Base-by-base conservation (phyloP, 2,888 invertebrate species). In the Palloptera scutellata region DNA sequence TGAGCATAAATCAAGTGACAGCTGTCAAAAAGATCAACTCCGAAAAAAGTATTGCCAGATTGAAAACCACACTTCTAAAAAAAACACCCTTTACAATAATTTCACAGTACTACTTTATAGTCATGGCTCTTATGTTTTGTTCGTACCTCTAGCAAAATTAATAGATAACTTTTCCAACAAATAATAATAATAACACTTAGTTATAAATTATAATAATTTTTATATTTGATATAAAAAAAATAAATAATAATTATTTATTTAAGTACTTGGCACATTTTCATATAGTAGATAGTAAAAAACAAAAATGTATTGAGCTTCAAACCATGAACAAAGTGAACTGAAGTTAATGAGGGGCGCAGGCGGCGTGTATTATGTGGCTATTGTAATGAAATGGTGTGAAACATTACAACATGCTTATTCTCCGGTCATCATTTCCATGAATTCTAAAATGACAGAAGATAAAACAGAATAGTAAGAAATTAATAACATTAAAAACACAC, bases 391-490 rank as follows among this genome's bases (percentile, higher is more conserved):
- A 53, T 43, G 20, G 57, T 40, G 45, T 64, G 64, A 64, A 57
- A 58, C 53, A 60, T 61, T 20, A 65, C 51, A 43, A 51, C 58
- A 57, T 55, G 66, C 82, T 90, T 92, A 93, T 90, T 94, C 93
- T 85, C 95, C 95, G 75, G 95, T 95, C 95, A 95, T 95, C 95
- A 95, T 95, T 86, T 95, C 95, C 95, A 95, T 95, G 88, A 95
- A 95, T 89, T 95, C 95, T 95, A 90, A 85, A 80, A 80, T 41
- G 67, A 72, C 74, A 90, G 90, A 82, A 72, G 6, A 30, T 85
- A 85, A 75, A 75, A 70, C 15, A 15, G n/a, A 48, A 54, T 1
- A 57, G 40, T 48, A 61, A 60, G 43, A 17, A 30, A 59, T 41
- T 52, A 52, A 48, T 17, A 59, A 55, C 20, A 62, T 40, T 30